Base-by-base conservation (phyloP, 2,888 invertebrate genomes). In the Seira musarum region DNA sequence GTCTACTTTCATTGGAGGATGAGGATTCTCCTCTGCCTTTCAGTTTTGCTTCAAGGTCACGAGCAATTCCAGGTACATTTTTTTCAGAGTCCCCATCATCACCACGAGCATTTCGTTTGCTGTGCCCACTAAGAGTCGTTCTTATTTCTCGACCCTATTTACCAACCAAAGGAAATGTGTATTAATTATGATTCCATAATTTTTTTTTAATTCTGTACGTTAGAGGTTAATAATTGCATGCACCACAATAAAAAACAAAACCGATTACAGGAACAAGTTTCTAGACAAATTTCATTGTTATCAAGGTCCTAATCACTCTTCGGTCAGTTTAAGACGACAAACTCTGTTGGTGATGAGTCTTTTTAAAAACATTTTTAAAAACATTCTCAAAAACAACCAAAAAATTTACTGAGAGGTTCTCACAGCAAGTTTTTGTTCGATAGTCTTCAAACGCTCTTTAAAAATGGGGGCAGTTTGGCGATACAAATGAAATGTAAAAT, bases 401-500 rank as follows among this genome's bases (percentile, higher is more conserved):
- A n/a, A n/a, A n/a, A n/a, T n/a, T n/a, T n/a, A n/a, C n/a, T n/a
- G n/a, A n/a, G n/a, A 71, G 13, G 19, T 64, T 8, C 84, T 85
- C 82, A 82, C 86, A 71, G 78, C 22, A 63, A 94, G 91, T 89
- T 93, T 93, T 89, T 92, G 91, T 89, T 93, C 96, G 88, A 96
- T 91, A 87, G 93, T 93, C 92, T 93, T 94, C 82, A 96, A 95
- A 82, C 96, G 92, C 89, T 95, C 95, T 89, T 93, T 93, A 90
- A 96, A 96, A 88, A 94, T 92, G 6, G 94, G 94, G 17, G 96
- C 95, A 77, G 93, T 94, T 89, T 95, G 95, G 70, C 96, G 92
- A 89, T 96, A 96, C 88, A 95, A 91, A 89, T 94, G 95, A 87
- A 96, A 91, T 25, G 95, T 94, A 90, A 95, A 95, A 90, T 95